Evolutionary conservation across 64 coral and sea anemone genomes (phyloP).

Genomic region (Platygyra sinensis): DNA sequence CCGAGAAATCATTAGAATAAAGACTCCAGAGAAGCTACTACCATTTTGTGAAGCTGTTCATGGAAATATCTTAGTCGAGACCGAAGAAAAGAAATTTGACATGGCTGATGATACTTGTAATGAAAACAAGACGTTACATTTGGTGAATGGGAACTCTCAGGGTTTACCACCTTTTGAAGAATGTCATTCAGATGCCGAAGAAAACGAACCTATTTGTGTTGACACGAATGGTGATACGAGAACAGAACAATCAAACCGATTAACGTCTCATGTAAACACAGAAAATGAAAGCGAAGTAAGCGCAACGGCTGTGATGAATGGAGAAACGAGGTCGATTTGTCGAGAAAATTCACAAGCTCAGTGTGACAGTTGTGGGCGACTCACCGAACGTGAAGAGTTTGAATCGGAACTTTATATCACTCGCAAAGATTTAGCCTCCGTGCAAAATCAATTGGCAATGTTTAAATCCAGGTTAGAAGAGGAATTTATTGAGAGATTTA

Average conservation of each 20-base stretch:
- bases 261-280: not conserved
- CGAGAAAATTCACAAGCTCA: not conserved
- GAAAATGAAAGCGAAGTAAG: not conserved
- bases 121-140: not conserved
- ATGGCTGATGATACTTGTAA: not conserved
- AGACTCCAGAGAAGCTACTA: constrained; percentile 58
- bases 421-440: constrained; percentile 34
- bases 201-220: not conserved
- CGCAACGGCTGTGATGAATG: not conserved
- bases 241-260: not conserved
- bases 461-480: constrained; percentile 69
- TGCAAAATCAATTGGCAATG: constrained; percentile 43
- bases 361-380: constrained; percentile 23
- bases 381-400: not conserved
- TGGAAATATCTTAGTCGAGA: not conserved
- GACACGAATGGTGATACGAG: not conserved
- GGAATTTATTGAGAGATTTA: constrained; percentile 64
- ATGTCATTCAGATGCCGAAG: not conserved
- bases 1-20: constrained; percentile 53
- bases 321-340: not conserved
- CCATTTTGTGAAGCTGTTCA: not conserved
- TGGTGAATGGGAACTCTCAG: not conserved
- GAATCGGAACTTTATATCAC: constrained; percentile 53
- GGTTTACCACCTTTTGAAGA: not conserved
- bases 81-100: not conserved